Evolutionary conservation across 2,797 vertebrate species (phyloP).

Genomic region (Catharus ustulatus): DNA sequence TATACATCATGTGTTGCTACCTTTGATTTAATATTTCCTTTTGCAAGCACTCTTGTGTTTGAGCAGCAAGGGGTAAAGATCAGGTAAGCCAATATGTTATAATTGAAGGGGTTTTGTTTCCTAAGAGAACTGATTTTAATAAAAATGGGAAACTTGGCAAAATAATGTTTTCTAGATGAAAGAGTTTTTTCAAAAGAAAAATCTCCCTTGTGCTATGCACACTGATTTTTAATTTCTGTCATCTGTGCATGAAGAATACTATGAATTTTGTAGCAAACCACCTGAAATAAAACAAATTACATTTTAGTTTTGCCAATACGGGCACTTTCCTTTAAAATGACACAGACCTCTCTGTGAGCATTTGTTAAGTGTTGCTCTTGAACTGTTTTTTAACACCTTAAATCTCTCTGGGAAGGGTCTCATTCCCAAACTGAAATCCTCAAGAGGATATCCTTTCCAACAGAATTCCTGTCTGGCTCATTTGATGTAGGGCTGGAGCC

Average conservation of each 20-base stretch:
- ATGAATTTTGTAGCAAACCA: neutral
- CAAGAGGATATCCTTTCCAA: neutral
- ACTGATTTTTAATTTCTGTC: neutral
- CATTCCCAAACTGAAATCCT: conserved; percentile 29
- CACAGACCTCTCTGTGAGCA: neutral
- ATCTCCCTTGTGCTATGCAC: neutral
- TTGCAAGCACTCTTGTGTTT: neutral
- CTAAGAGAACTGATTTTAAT: neutral
- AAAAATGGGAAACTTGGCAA: neutral
- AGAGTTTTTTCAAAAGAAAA: neutral
- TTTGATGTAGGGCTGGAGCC: conserved; percentile 31
- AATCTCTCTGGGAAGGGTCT: conserved; percentile 32
- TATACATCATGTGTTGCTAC: accelerated
- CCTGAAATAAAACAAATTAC: neutral
- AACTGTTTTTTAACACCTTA: conserved; percentile 6
- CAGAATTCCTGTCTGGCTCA: neutral
- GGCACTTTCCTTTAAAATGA: neutral
- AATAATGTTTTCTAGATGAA: neutral
- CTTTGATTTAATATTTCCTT: neutral
- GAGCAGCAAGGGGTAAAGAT: neutral
- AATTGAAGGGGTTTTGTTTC: neutral
- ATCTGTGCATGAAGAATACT: neutral
- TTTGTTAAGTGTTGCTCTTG: conserved; percentile 23
- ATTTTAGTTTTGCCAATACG: accelerated
- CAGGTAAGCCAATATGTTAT: neutral